These are phyloP conservation scores for Limnephilus lunatus DNA, from an alignment of 2,888 invertebrate species.

Conservation along the genomic window DNA sequence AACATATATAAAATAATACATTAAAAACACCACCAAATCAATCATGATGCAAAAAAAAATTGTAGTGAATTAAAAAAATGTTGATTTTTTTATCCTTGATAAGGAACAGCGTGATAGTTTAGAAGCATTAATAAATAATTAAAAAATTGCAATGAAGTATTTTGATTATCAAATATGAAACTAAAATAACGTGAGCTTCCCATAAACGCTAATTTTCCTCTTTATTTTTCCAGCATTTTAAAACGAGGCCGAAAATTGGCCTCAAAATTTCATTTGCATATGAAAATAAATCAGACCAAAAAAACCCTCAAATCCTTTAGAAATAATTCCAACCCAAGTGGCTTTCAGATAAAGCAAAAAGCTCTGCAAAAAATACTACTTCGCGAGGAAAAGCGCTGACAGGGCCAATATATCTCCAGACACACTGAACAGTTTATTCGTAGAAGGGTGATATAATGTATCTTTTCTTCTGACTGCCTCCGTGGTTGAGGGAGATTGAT, in stretches of 20 bases:
- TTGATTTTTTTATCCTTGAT: no score
- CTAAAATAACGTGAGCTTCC: background rate
- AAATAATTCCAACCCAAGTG: background rate
- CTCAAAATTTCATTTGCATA: background rate
- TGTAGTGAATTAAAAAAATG: no score
- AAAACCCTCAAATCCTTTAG: background rate
- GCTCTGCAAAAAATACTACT: background rate
- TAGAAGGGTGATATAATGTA: background rate
- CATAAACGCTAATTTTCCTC: background rate
- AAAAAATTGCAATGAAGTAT: no score
- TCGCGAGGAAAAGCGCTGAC: background rate
- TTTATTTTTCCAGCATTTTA: background rate
- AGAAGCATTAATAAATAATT: no score
- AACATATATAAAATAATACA: no score
- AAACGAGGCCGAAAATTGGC: background rate
- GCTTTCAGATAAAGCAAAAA: background rate
- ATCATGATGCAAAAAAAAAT: no score
- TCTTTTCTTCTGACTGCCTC: no score
- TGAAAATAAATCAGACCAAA: background rate
- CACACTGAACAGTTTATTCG: background rate
- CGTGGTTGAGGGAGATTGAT: no score
- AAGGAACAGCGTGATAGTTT: no score
- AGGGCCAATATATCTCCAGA: background rate
- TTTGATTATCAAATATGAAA: background rate
- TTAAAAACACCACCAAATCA: no score